phyloP scores from a whole-genome alignment of 2,888 invertebrate genomes.

The Trichacis sp. region DNA sequence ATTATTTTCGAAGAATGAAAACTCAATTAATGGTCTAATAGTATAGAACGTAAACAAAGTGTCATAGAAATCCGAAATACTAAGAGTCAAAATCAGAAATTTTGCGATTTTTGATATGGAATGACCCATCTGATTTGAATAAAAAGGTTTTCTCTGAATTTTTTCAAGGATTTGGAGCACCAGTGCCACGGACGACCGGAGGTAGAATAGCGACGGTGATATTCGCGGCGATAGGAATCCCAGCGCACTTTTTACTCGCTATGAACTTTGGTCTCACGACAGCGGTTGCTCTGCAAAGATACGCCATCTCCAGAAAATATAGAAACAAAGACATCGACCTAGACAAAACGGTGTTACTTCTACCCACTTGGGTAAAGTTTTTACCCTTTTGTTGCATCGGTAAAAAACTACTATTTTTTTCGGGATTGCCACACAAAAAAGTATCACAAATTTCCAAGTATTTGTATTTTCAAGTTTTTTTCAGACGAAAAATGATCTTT shows the following conservation, averaged over 20 bases:
- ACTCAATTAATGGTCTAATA: no score
- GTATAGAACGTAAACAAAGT: no score
- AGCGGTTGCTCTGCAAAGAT: slow-evolving; percentile 70
- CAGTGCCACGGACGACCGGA: slow-evolving; percentile 76
- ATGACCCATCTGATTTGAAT: neutral
- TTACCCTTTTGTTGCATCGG: slow-evolving; percentile 58
- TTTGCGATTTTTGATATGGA: no score
- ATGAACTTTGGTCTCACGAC: slow-evolving; percentile 72
- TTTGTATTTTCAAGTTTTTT: no score
- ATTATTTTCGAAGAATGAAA: no score
- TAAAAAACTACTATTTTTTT: slow-evolving; percentile 35
- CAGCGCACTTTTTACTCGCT: slow-evolving; percentile 76
- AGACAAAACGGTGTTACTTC: slow-evolving; percentile 40
- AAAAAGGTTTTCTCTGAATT: neutral
- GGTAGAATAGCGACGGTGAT: slow-evolving; percentile 75
- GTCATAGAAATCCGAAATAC: no score
- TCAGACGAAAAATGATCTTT: no score
- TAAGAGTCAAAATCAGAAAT: no score
- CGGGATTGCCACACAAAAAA: no score
- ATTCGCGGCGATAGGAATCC: slow-evolving; percentile 77
- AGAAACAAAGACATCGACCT: slow-evolving; percentile 44
- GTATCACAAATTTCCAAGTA: no score
- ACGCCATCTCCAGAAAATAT: slow-evolving; percentile 60
- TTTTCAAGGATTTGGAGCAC: slow-evolving; percentile 77
- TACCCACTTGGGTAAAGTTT: slow-evolving; percentile 60